A percentile compares a stretch with the other conserved stretches of the same genome.
Conservation (phyloP, 2,797 vertebrate species). For the Hippoglossus hippoglossus region DNA sequence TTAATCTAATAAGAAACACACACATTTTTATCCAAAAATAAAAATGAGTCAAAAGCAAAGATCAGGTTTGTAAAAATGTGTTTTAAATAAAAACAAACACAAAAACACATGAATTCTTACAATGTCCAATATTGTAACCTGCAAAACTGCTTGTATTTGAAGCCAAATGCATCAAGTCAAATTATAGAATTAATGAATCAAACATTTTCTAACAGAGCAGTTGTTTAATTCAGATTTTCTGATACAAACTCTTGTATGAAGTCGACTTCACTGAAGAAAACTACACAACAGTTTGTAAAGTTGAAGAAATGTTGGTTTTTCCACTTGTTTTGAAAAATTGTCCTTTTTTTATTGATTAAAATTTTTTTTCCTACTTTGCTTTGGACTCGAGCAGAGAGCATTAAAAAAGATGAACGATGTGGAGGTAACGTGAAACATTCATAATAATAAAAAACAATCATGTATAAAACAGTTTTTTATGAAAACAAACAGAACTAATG, state of each 20-base stretch:
- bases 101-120: background rate
- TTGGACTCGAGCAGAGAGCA: background rate
- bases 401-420: background rate
- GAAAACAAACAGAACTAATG: slow-evolving; percentile 24
- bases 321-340: background rate
- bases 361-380: background rate
- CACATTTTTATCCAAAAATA: slow-evolving; percentile 34
- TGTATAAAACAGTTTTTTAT: slow-evolving; percentile 32
- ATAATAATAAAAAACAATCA: slow-evolving; percentile 18
- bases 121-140: background rate
- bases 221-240: too few relatives aligned
- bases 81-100: background rate
- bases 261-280: background rate
- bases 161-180: too few relatives aligned
- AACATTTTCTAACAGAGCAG: too few relatives aligned
- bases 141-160: background rate
- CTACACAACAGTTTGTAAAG: background rate
- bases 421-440: slow-evolving; percentile 17
- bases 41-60: slow-evolving; percentile 9
- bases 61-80: background rate
- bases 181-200: too few relatives aligned
- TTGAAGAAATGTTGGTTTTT: background rate
- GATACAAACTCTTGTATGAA: background rate
- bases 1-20: slow-evolving; percentile 44
- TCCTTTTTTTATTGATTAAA: background rate